Base-by-base conservation (phyloP, 1,140 invertebrate genomes). In the Manduca sexta region DNA sequence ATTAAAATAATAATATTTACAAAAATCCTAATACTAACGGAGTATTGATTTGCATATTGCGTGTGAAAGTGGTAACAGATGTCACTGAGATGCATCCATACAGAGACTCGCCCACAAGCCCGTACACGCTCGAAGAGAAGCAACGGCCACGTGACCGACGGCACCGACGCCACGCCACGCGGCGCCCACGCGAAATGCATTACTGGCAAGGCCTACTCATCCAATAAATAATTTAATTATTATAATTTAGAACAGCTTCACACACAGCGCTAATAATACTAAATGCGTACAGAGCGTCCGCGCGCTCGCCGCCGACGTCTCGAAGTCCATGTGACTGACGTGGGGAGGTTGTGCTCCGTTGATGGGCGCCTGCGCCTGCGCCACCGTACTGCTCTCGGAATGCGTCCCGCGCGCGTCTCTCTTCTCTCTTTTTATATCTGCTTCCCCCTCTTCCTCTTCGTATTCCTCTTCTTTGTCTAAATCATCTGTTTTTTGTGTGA, bases 1-100 rank as follows among this genome's bases (percentile, higher is more conserved):
- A 76, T 79, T 70, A 65, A 73, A 69, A 66, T 60, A 78, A 73
- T 75, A 68, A 71, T 84, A 84, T 84, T 83, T 84, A 84, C 81
- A 84, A 81, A 76, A 74, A 52, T 34, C 68, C 69, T 76, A 81
- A 49, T 49, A 51, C 71, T 83, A 83, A 64, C 46, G 71, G 79
- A 84, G 81, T 84, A 84, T 81, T 79, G 69, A 80, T 79, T 78
- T 81, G 78, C 76, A 66, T 69, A 51, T 69, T 55, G 67, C 60
- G 59, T 64, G 57, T 59, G 56, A 56, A 60, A 70, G 59, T 78
- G 77, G 72, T 78, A 81, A 79, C 74, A 69, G 65, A 51, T 66
- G 61, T 62, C 49, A 42, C 41, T 39, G 30, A 53, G 18, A 48
- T 26, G 33, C 33, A 35, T n/a, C 29, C 13, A 31, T 10, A 43